phyloP scores from a whole-genome alignment of 1,140 invertebrate genomes.

The Nomia melanderi region DNA sequence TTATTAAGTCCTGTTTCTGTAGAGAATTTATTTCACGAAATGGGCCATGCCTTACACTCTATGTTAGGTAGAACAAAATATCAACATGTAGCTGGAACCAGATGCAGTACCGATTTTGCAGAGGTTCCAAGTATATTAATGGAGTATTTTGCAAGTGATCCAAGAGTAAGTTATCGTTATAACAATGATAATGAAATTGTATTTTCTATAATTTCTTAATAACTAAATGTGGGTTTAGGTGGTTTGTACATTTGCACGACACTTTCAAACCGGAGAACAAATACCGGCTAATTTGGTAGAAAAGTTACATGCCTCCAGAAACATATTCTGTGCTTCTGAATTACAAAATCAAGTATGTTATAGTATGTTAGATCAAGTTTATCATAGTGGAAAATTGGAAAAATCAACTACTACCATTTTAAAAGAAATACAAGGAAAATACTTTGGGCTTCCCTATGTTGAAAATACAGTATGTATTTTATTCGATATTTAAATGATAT shows the following conservation, averaged over 20 bases:
- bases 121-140: constrained; percentile 99
- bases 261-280: constrained; percentile 93
- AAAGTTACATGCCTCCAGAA: constrained; percentile 91
- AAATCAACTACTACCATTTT: constrained; percentile 90
- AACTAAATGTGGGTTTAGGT: constrained; percentile 82
- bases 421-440: constrained; percentile 89
- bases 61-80: constrained; percentile 97
- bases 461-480: constrained; percentile 87
- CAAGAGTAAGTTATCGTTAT: constrained; percentile 83
- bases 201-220: neutral
- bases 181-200: constrained; percentile 5
- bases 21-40: constrained; percentile 99
- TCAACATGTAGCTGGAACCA: constrained; percentile 98
- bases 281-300: constrained; percentile 90
- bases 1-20: constrained; percentile 91
- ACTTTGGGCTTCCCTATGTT: constrained; percentile 93
- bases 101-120: constrained; percentile 98
- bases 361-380: constrained; percentile 90
- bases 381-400: constrained; percentile 86
- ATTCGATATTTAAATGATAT: constrained; percentile 1
- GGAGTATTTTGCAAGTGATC: constrained; percentile 98
- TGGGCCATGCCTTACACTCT: constrained; percentile 99
- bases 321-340: constrained; percentile 93
- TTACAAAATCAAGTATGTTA: constrained; percentile 93
- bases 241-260: constrained; percentile 92